A percentile compares a stretch with the other conserved stretches of the same genome.
These are phyloP conservation scores for Maniola hyperantus DNA, from an alignment of 2,888 invertebrate genomes.

Conservation along the genomic window DNA sequence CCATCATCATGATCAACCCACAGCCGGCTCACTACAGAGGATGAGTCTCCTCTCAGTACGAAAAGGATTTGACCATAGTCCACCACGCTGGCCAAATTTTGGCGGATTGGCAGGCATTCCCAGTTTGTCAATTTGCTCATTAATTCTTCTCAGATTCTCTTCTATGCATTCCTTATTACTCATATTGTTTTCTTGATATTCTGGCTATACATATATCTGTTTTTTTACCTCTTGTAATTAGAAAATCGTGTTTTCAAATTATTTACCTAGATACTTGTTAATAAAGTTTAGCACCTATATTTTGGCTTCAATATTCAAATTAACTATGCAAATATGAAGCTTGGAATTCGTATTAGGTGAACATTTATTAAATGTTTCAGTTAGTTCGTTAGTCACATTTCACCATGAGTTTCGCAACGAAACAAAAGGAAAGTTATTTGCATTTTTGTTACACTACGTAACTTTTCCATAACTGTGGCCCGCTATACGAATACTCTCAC, in stretches of 20 bases:
- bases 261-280: background rate
- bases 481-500: constrained; percentile 26
- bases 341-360: background rate
- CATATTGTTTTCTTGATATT: too few species aligned
- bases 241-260: background rate
- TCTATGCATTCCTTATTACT: too few species aligned
- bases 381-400: constrained; percentile 1
- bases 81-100: too few species aligned
- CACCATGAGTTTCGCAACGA: background rate
- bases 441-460: constrained; percentile 14
- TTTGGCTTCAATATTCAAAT: background rate
- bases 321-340: background rate
- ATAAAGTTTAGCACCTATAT: background rate
- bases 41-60: too few species aligned
- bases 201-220: too few species aligned
- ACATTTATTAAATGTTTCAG: background rate
- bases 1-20: too few species aligned
- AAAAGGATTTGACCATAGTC: too few species aligned
- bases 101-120: too few species aligned
- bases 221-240: too few species aligned
- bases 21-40: too few species aligned
- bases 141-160: too few species aligned
- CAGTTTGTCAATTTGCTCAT: too few species aligned
- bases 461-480: constrained; percentile 31
- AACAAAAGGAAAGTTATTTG: constrained; percentile 11